A percentile compares a stretch with the other conserved stretches of the same genome.
phyloP scores from a whole-genome alignment of 2,888 invertebrate species.

The Hemaris fuciformis region DNA sequence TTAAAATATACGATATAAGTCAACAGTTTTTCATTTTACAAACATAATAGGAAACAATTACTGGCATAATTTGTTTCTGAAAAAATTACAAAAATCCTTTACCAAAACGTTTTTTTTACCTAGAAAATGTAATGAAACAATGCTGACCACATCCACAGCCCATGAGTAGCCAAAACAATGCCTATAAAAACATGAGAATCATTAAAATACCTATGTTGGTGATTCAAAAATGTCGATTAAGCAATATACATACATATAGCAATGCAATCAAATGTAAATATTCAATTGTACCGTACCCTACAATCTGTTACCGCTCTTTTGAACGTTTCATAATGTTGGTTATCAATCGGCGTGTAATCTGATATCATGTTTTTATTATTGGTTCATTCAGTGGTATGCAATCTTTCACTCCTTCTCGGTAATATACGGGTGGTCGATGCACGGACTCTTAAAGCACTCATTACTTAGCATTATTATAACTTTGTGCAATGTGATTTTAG shows the following conservation, averaged over 20 bases:
- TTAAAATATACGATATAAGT: background rate
- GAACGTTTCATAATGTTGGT: slow-evolving; percentile 24
- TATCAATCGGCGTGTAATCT: slow-evolving; percentile 23
- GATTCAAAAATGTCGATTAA: too few species aligned
- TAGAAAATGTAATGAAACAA: too few species aligned
- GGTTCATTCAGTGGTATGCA: slow-evolving; percentile 13
- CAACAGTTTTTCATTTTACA: too few species aligned
- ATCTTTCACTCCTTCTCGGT: slow-evolving; percentile 25
- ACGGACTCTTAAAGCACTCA: slow-evolving; percentile 11
- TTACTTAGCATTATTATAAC: background rate
- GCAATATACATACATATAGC: too few species aligned
- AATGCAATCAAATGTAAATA: background rate
- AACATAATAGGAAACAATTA: too few species aligned
- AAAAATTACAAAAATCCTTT: too few species aligned
- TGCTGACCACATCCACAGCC: too few species aligned
- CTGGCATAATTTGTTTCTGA: too few species aligned
- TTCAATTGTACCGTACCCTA: background rate
- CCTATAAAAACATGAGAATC: too few species aligned
- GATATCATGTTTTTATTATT: slow-evolving; percentile 9
- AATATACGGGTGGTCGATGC: slow-evolving; percentile 31
- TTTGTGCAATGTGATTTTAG: slow-evolving; percentile 2
- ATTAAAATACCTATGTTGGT: too few species aligned
- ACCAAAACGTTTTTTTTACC: too few species aligned
- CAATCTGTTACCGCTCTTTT: slow-evolving; percentile 1
- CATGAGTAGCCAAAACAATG: too few species aligned